These are phyloP conservation scores for Archocentrus centrarchus DNA, from an alignment of 2,113 vertebrate species.

Conservation along the genomic window DNA sequence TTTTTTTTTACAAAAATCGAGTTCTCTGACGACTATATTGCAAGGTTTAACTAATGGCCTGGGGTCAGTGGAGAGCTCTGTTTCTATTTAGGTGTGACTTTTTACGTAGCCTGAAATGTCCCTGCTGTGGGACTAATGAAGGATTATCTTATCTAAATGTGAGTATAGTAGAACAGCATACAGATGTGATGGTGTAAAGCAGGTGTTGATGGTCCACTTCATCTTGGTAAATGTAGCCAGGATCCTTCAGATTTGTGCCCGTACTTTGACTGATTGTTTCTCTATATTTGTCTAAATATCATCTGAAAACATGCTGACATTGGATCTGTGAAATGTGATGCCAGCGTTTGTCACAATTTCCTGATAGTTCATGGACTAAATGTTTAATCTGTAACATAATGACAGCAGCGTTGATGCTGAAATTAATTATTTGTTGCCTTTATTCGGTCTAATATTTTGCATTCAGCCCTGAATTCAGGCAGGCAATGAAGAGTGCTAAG, in stretches of 20 bases:
- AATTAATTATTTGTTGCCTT: constrained; percentile 8
- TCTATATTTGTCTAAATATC: no score
- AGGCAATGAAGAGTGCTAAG: not conserved
- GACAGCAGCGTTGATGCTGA: not conserved
- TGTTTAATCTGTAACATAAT: not conserved
- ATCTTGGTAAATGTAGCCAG: not conserved
- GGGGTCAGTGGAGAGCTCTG: no score
- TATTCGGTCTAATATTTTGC: not conserved
- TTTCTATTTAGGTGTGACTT: not conserved
- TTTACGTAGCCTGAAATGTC: not conserved
- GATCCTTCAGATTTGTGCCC: not conserved
- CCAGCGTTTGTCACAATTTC: not conserved
- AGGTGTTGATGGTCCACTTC: not conserved
- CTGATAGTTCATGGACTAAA: not conserved
- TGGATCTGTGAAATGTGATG: not conserved
- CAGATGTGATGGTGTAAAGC: not conserved
- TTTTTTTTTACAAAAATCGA: no score
- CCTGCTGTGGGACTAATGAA: not conserved
- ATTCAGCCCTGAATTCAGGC: not conserved
- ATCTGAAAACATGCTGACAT: no score
- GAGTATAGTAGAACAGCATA: not conserved
- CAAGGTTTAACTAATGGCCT: no score
- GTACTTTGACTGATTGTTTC: not conserved
- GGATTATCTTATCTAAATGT: not conserved
- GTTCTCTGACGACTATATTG: no score